Percentiles rank a stretch among this genome's conserved stretches.
Evolutionary conservation across 2,113 vertebrate genomes (phyloP).

Genomic region (Megaceryle maxima): DNA sequence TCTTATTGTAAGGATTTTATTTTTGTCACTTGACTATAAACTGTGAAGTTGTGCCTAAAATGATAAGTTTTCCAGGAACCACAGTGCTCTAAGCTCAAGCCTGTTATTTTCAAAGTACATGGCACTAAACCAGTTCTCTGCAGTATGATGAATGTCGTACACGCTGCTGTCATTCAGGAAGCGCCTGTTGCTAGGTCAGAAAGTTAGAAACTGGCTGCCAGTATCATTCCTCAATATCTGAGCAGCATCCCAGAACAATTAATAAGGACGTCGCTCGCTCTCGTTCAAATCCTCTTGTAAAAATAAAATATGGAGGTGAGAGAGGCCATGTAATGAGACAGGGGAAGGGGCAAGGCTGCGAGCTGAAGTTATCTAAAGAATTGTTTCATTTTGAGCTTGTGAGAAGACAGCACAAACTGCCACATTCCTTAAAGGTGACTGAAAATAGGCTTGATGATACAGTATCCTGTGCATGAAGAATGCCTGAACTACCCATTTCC

Average conservation of each 20-base stretch:
- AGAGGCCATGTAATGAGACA: not conserved
- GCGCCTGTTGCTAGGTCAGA: not conserved
- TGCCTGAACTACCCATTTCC: not conserved
- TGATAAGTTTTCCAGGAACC: not conserved
- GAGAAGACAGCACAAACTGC: not conserved
- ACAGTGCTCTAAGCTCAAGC: not conserved
- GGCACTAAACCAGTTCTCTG: not conserved
- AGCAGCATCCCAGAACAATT: not conserved
- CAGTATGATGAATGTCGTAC: not conserved
- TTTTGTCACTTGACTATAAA: not conserved
- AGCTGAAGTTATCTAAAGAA: not conserved
- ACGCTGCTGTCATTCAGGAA: not conserved
- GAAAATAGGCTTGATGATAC: rapidly evolving
- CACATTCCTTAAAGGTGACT: not conserved
- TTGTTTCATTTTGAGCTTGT: not conserved
- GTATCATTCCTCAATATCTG: rapidly evolving
- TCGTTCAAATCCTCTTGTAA: too few relatives aligned
- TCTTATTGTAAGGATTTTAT: not conserved
- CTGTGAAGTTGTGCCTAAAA: not conserved
- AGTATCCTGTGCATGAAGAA: not conserved
- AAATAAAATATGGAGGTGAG: not conserved
- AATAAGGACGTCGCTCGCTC: not conserved
- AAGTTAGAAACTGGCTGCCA: not conserved
- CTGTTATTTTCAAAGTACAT: not conserved
- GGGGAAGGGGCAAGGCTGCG: not conserved